Base-by-base conservation (phyloP, 2,888 invertebrate genomes). In the Nasonovia ribisnigri region DNA sequence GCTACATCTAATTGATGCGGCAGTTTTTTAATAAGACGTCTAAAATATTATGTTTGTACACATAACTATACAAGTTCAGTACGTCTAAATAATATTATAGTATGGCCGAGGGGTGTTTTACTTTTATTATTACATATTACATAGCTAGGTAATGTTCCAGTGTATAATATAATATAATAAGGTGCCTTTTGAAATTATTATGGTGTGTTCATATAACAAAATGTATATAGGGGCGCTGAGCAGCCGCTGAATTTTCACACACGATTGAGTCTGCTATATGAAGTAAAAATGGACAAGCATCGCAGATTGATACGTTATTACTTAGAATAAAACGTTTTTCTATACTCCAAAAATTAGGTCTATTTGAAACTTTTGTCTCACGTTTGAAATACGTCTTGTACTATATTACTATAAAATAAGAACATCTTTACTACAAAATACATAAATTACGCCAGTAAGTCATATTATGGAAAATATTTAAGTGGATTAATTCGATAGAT, bases 181-280 rank as follows among this genome's bases (percentile, higher is more conserved):
- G 20, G 77, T 36, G 36, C 5, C 36, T 77, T 77, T 77, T 77
- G 77, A 77, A 77, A 36, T 36, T 77, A 77, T 77, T 77, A 77
- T 77, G 20, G 36, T 36, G 36, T 36, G 77, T 77, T 77, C 77
- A 77, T 57, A 88, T 57, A 88, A 54, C 42, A 57, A 11, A 57
- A 57, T 57, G 13, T 57, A 26, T 57, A 26, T 26, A 42, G 10
- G 88, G 36, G 54, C 13, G 20, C 10, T 54, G 54, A 42, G 54
- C 42, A 54, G 88, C 88, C 88, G 54, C 29, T 43, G 42, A 29
- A 88, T 88, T 88, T 88, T 88, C 57, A 88, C 88, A 88, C 88
- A 57, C 88, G 88, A 88, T 57, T 29, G 57, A 42, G 57, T 57
- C 36, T 42, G 36, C 36, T 36, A 77, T 36, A 57, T 77, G 36